These are phyloP conservation scores for Suricata suricatta DNA, from an alignment of 2,113 vertebrate species.

Conservation along the genomic window DNA sequence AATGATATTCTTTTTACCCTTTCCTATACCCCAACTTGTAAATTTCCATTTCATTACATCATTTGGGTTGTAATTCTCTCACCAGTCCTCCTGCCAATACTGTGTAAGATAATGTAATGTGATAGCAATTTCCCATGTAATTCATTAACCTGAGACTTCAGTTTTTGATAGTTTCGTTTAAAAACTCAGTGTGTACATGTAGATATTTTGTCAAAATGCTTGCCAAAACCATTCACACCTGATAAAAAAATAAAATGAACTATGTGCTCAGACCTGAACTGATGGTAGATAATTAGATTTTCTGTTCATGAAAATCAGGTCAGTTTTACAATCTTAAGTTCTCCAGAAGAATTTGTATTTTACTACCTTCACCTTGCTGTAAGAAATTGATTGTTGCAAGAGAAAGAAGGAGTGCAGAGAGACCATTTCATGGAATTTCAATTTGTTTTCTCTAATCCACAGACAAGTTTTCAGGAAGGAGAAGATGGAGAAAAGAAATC, in stretches of 20 bases:
- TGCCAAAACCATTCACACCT: not conserved
- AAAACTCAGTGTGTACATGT: not conserved
- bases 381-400: conserved; percentile 46
- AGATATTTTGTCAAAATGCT: conserved; percentile 48
- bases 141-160: conserved; percentile 22
- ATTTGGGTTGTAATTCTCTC: not conserved
- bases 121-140: conserved; percentile 24
- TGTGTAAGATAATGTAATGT: not conserved
- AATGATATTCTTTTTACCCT: not conserved
- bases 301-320: not conserved
- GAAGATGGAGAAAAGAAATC: conserved; percentile 54
- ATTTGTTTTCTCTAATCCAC: conserved; percentile 59
- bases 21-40: not conserved
- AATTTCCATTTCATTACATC: conserved; percentile 20
- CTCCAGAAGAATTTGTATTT: not conserved
- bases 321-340: conserved; percentile 26
- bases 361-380: not conserved
- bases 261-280: not conserved
- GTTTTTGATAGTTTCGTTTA: conserved; percentile 13
- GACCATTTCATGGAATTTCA: conserved; percentile 49
- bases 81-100: not conserved
- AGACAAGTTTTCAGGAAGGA: conserved; percentile 56
- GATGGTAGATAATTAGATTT: conserved; percentile 29
- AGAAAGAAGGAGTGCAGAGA: conserved; percentile 49
- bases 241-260: conserved; percentile 32